Percentiles rank a stretch among this genome's conserved stretches.
Evolutionary conservation across 2,113 vertebrate species (phyloP).

Genomic region (Colistium nudipinnis): DNA sequence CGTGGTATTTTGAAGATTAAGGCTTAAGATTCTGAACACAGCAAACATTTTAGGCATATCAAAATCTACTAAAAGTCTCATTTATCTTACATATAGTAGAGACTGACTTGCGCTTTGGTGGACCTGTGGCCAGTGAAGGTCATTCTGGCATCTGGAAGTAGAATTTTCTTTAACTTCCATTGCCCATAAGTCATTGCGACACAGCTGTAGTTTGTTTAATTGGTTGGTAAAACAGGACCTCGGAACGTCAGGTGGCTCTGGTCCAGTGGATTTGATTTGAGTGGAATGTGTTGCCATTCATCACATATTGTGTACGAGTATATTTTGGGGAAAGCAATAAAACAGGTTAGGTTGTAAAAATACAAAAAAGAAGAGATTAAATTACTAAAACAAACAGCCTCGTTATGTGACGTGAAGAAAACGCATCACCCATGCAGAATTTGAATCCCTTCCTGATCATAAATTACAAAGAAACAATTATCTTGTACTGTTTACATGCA

Average conservation of each 20-base stretch:
- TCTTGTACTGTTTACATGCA: background rate
- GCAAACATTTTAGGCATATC: too few relatives aligned
- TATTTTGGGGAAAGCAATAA: constrained; percentile 2
- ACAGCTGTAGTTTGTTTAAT: constrained; percentile 29
- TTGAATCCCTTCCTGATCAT: constrained; percentile 32
- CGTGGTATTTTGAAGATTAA: too few relatives aligned
- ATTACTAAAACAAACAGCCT: background rate
- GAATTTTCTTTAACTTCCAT: background rate
- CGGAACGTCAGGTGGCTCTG: constrained; percentile 7
- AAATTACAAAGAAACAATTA: constrained; percentile 48
- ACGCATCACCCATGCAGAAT: constrained; percentile 23
- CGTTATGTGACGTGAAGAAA: constrained; percentile 5
- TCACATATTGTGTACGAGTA: constrained; percentile 9
- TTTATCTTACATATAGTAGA: too few relatives aligned
- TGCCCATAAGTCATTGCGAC: background rate
- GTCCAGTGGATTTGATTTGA: constrained; percentile 15
- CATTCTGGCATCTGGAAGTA: too few relatives aligned
- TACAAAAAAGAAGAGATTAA: background rate
- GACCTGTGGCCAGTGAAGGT: background rate
- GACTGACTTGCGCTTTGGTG: too few relatives aligned
- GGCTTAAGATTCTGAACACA: background rate
- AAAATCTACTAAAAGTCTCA: too few relatives aligned
- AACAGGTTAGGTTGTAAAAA: constrained; percentile 10
- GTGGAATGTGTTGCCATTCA: constrained; percentile 35
- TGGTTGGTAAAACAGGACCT: background rate